Base-by-base conservation (phyloP, 2,888 invertebrate genomes). In the Drosophila tripunctata region DNA sequence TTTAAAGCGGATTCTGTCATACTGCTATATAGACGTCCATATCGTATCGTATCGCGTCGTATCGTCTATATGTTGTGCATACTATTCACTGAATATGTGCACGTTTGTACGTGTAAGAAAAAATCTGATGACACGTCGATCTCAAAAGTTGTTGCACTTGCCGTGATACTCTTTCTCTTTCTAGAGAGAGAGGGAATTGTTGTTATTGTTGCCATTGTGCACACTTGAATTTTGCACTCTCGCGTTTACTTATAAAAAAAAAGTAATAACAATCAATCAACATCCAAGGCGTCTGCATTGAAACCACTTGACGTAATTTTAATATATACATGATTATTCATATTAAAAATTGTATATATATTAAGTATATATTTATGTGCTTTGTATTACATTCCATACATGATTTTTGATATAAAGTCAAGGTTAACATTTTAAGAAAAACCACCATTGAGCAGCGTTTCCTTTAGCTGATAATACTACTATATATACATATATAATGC, bases 1-100 rank as follows among this genome's bases (percentile, higher is more conserved):
- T 84, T 84, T 84, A 71, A 40, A 78, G 73, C 47, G 45, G 78
- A 84, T 84, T 83, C 67, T 81, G 78, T 88, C 87, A 88, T 81
- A 62, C 41, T 36, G 21, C 38, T 21, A 10, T 58, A 6, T 31
- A 52, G 17, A 52, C 47, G 17, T 31, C 22, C 10, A 22, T 31
- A 48, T 40, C 27, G n/a, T 43, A 41, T 21, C n/a, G n/a, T n/a
- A n/a, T n/a, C n/a, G n/a, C n/a, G n/a, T n/a, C n/a, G n/a, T n/a
- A n/a, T n/a, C n/a, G n/a, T n/a, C n/a, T n/a, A n/a, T n/a, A n/a
- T n/a, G n/a, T n/a, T 27, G 10, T 27, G 10, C 10, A 10, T 27
- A 27, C 17, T 12, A 24, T 27, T 22, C 14, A 33, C 12, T 17
- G 21, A 21, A 38, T 31, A 33, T 44, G 36, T 50, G 24, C 60